These are phyloP conservation scores for Lepidotrigona ventralis DNA, from an alignment of 1,140 invertebrate genomes.

Conservation along the genomic window DNA sequence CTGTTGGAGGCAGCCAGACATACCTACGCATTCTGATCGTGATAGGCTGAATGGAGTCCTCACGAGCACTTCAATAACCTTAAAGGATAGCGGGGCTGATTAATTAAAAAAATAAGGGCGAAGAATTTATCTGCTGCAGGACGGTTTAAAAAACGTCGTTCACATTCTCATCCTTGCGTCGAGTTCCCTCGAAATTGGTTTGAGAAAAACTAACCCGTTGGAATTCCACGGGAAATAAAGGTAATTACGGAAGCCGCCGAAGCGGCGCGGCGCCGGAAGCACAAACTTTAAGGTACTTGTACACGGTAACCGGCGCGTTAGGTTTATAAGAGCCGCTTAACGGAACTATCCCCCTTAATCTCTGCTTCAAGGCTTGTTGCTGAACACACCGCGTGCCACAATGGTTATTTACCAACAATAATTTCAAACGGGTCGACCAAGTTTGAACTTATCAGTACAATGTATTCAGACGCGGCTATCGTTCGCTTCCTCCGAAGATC, in stretches of 20 bases:
- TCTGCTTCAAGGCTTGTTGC: neutral
- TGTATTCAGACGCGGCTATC: neutral
- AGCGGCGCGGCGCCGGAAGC: neutral
- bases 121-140: neutral
- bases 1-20: constrained; percentile 26
- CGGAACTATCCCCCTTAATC: constrained; percentile 12
- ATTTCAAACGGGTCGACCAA: neutral
- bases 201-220: neutral
- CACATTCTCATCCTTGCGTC: no score
- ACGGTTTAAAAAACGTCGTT: neutral
- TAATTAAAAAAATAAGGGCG: constrained; percentile 17
- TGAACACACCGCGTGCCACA: no score
- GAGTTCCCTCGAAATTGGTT: neutral
- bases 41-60: constrained; percentile 4
- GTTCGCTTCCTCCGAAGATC: neutral
- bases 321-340: constrained; percentile 10
- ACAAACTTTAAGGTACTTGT: neutral
- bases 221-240: neutral
- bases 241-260: neutral
- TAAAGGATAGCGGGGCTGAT: constrained; percentile 12
- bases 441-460: neutral
- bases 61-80: neutral
- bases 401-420: constrained; percentile 6
- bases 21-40: constrained; percentile 23
- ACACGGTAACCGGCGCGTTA: neutral